phyloP scores from a whole-genome alignment of 2,113 vertebrate species.

The Sapajus apella region DNA sequence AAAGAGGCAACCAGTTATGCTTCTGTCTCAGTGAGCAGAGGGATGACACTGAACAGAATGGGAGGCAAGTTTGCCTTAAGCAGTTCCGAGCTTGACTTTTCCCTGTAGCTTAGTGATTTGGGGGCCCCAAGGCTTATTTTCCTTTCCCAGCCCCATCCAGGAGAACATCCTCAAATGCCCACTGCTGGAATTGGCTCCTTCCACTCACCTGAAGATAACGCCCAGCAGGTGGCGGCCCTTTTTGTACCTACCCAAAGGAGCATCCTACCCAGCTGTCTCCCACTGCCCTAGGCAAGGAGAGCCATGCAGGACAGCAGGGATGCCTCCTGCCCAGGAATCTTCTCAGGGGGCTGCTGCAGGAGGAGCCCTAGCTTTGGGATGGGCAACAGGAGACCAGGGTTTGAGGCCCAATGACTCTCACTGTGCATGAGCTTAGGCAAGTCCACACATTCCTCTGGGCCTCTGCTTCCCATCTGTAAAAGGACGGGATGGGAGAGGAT shows the following conservation, averaged over 20 bases:
- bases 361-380: accelerated
- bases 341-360: background rate
- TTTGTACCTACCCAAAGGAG: background rate
- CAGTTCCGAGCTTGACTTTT: too few species aligned
- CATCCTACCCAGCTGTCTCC: background rate
- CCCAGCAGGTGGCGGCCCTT: accelerated
- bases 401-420: background rate
- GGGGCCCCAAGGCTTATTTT: too few species aligned
- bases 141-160: too few species aligned
- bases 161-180: background rate
- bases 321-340: background rate
- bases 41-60: too few species aligned
- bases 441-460: too few species aligned
- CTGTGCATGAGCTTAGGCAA: background rate
- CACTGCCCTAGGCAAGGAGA: background rate
- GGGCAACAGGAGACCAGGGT: accelerated
- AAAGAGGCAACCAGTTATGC: too few species aligned
- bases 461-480: background rate
- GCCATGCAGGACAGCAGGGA: accelerated
- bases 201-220: background rate
- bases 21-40: too few species aligned
- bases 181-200: background rate
- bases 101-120: too few species aligned
- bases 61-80: too few species aligned
- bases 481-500: background rate